Conservation (phyloP, 1,140 invertebrate genomes). For the Nixonia krombeini region DNA sequence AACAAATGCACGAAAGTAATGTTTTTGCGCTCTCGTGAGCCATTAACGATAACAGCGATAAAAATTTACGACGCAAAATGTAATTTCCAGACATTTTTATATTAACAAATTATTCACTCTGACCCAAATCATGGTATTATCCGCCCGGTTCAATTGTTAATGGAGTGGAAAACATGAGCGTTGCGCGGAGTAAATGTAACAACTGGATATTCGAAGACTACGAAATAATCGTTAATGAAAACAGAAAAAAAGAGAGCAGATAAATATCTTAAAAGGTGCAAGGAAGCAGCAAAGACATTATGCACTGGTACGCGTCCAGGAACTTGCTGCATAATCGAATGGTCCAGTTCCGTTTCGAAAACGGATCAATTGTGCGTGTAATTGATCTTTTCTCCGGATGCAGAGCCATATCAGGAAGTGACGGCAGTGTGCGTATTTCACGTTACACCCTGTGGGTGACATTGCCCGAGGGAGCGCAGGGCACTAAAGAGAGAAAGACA, state of each 20-base stretch:
- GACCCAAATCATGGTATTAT: neutral
- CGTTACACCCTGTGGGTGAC: conserved; percentile 54
- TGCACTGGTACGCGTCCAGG: no score
- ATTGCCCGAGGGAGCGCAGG: conserved; percentile 11
- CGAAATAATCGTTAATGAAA: no score
- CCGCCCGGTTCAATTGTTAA: neutral
- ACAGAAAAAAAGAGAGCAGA: no score
- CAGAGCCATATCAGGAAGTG: conserved; percentile 20
- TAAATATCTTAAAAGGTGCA: no score
- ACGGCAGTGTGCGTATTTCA: conserved; percentile 31
- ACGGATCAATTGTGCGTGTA: conserved; percentile 39
- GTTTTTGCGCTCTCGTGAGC: neutral
- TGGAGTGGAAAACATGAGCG: neutral
- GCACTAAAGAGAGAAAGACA: neutral
- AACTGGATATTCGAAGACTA: no score
- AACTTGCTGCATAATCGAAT: neutral
- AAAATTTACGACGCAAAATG: neutral
- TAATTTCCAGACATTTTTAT: no score
- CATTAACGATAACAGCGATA: neutral
- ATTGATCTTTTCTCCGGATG: conserved; percentile 40
- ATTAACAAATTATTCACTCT: neutral
- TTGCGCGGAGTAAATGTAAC: no score
- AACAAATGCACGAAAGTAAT: neutral
- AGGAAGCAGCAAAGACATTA: no score
- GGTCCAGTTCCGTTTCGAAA: conserved; percentile 12